Conservation (phyloP, 2,888 invertebrate species). For the Tortricodes alternella region DNA sequence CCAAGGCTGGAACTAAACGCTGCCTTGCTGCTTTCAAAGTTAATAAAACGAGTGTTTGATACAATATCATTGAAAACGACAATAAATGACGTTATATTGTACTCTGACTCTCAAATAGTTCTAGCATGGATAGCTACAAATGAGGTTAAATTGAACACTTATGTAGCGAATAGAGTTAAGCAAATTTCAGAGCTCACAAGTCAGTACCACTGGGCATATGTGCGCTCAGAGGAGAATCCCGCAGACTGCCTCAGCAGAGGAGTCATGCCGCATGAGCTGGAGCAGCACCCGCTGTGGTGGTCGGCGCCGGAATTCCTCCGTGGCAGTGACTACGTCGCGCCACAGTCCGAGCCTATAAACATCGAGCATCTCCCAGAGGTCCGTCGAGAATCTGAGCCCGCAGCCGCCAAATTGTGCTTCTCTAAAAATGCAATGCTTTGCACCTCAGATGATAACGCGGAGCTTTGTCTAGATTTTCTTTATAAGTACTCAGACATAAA, state of each 20-base stretch:
- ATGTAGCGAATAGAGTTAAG: conserved; percentile 36
- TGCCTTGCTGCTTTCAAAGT: background rate
- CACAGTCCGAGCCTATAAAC: background rate
- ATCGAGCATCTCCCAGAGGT: too few species aligned
- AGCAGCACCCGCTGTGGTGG: conserved; percentile 29
- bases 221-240: conserved; percentile 13
- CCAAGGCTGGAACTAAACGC: too few species aligned
- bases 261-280: too few species aligned
- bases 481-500: background rate
- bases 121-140: conserved; percentile 35
- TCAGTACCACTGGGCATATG: conserved; percentile 28
- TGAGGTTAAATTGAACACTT: conserved; percentile 25
- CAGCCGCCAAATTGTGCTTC: too few species aligned
- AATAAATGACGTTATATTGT: conserved; percentile 26
- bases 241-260: too few species aligned
- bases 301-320: conserved; percentile 30
- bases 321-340: conserved; percentile 16
- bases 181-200: conserved; percentile 22
- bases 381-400: too few species aligned
- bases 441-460: background rate
- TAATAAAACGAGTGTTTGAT: conserved; percentile 10
- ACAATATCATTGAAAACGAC: conserved; percentile 20
- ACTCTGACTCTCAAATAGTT: conserved; percentile 36
- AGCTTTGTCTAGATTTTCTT: background rate
- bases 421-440: background rate